These are phyloP conservation scores for Alexandromys fortis DNA, from an alignment of 2,113 vertebrate species.

Conservation along the genomic window DNA sequence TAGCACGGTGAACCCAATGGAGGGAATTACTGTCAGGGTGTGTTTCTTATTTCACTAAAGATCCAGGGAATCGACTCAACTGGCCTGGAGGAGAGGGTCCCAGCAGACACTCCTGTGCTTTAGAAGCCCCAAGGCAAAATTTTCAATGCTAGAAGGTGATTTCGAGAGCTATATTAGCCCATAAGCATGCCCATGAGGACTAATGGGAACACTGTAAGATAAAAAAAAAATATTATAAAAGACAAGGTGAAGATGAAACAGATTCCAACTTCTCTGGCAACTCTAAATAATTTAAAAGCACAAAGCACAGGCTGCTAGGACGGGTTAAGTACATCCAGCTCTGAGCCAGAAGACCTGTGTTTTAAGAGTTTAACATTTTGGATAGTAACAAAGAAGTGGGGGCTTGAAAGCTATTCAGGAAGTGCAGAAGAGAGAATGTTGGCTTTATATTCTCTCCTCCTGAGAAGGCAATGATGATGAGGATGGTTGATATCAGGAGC, in stretches of 20 bases:
- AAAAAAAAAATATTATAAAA: constrained; percentile 81
- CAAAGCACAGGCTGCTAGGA: constrained; percentile 81
- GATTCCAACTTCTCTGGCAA: constrained; percentile 82
- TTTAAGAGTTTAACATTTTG: constrained; percentile 78
- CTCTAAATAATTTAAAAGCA: constrained; percentile 87
- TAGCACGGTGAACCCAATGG: constrained; percentile 33
- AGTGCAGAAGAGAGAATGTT: constrained; percentile 27
- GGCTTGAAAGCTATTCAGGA: constrained; percentile 15
- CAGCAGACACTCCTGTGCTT: constrained; percentile 79
- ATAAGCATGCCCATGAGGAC: constrained; percentile 83
- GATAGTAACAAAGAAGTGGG: constrained; percentile 66
- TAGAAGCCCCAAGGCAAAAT: constrained; percentile 81
- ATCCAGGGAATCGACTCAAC: constrained; percentile 77
- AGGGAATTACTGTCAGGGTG: constrained; percentile 77
- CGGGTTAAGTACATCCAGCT: constrained; percentile 78
- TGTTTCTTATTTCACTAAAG: constrained; percentile 78
- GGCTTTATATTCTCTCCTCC: constrained; percentile 21
- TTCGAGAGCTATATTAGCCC: constrained; percentile 79
- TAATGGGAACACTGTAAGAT: constrained; percentile 79
- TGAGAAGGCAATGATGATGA: not conserved
- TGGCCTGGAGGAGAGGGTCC: constrained; percentile 79
- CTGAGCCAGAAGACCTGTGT: constrained; percentile 76
- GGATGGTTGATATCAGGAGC: not conserved
- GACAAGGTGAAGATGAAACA: constrained; percentile 85
- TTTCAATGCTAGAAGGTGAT: constrained; percentile 83